These are phyloP conservation scores for Leptinotarsa rubiginosa DNA, from an alignment of 2,888 invertebrate genomes.

Conservation along the genomic window DNA sequence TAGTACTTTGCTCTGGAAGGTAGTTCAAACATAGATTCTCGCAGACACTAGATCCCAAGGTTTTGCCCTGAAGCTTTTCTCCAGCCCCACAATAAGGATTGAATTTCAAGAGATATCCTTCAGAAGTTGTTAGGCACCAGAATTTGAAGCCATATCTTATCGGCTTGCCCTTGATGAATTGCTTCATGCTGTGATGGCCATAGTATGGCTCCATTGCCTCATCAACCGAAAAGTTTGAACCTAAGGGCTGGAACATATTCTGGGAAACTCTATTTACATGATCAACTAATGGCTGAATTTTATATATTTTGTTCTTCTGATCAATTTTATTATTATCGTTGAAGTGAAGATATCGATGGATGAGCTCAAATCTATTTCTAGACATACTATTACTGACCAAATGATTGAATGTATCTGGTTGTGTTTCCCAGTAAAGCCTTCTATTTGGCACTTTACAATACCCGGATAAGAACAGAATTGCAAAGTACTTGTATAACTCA, in stretches of 20 bases:
- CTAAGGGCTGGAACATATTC: background rate
- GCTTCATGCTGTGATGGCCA: conserved; percentile 10
- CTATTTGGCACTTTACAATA: conserved; percentile 5
- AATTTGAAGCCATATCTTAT: conserved; percentile 30
- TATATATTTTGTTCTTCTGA: conserved; percentile 17
- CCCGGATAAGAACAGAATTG: background rate
- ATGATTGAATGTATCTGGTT: conserved; percentile 21
- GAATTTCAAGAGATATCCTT: conserved; percentile 36
- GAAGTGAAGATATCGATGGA: conserved; percentile 21
- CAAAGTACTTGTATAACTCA: background rate
- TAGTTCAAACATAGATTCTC: conserved; percentile 34
- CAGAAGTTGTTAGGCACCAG: conserved; percentile 38
- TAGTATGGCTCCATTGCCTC: background rate
- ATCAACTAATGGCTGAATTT: conserved; percentile 14
- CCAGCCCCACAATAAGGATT: conserved; percentile 34
- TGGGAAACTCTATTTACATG: conserved; percentile 5
- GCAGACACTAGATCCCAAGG: conserved; percentile 35
- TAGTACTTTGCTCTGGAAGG: conserved; percentile 30
- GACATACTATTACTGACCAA: conserved; percentile 17
- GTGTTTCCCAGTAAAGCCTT: conserved; percentile 24
- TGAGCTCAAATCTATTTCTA: conserved; percentile 15
- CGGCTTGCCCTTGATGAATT: conserved; percentile 1
- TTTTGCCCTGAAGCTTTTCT: conserved; percentile 22
- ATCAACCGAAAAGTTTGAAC: too few species aligned
- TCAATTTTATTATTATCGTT: conserved; percentile 28